A percentile compares a stretch with the other conserved stretches of the same genome.
phyloP scores from a whole-genome alignment of 2,797 vertebrate genomes.

The Esox masquinongy region DNA sequence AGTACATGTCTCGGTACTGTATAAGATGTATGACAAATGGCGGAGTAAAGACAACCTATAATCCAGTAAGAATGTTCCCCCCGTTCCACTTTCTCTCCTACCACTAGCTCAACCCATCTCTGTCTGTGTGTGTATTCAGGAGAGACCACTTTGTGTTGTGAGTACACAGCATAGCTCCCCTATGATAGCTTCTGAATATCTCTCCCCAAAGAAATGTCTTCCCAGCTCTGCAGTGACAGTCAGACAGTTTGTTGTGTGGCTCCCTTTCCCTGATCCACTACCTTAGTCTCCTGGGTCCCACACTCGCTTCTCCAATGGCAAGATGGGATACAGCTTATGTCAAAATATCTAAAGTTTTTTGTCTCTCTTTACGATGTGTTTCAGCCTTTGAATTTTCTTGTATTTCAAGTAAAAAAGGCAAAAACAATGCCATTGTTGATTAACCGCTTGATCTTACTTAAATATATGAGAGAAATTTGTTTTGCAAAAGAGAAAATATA shows the following conservation, averaged over 20 bases:
- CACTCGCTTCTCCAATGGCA: background rate
- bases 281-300: background rate
- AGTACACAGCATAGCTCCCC: constrained; percentile 8
- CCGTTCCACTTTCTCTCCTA: background rate
- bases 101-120: background rate
- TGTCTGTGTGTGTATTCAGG: constrained; percentile 4
- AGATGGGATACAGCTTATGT: constrained; percentile 13
- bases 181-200: constrained; percentile 6
- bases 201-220: background rate
- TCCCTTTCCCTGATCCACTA: background rate
- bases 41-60: background rate
- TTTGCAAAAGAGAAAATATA: no score
- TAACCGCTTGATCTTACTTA: no score
- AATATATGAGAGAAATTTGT: no score
- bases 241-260: background rate
- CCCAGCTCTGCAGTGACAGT: background rate
- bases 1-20: background rate
- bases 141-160: constrained; percentile 5
- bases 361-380: no score
- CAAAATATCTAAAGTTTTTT: background rate
- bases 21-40: background rate
- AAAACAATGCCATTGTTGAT: no score
- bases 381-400: no score
- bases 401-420: no score
- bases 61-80: background rate